Conservation (phyloP, 2,797 vertebrate species). For the Syndactyla subalaris region DNA sequence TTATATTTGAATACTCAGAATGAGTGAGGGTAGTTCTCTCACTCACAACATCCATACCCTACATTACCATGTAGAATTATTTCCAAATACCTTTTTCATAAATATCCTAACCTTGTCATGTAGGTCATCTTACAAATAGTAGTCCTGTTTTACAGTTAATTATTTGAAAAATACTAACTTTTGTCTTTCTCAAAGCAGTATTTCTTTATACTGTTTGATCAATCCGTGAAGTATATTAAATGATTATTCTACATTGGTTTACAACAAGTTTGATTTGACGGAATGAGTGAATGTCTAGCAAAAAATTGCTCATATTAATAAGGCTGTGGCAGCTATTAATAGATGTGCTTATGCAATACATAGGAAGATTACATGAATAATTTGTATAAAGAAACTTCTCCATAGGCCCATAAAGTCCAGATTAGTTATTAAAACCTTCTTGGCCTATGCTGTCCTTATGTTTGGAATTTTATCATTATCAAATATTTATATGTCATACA, state of each 20-base stretch:
- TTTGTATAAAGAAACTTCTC: background rate
- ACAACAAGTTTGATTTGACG: background rate
- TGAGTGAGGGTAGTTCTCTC: background rate
- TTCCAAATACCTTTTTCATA: background rate
- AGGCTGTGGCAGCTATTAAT: background rate
- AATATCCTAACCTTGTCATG: background rate
- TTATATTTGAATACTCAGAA: background rate
- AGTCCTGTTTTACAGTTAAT: background rate
- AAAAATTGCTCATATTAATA: background rate
- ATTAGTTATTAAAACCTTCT: background rate
- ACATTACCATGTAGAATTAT: background rate
- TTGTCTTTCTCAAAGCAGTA: background rate
- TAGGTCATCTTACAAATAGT: background rate
- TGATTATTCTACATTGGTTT: background rate
- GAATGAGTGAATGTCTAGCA: background rate
- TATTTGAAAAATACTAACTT: background rate
- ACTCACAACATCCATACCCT: background rate
- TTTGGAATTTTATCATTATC: background rate
- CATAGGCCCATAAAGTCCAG: background rate
- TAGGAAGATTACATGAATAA: background rate
- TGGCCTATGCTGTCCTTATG: background rate
- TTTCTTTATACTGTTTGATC: background rate
- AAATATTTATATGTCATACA: background rate
- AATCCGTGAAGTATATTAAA: background rate
- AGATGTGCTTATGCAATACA: background rate